phyloP scores from a whole-genome alignment of 2,888 invertebrate genomes.

The Emmelina monodactyla region DNA sequence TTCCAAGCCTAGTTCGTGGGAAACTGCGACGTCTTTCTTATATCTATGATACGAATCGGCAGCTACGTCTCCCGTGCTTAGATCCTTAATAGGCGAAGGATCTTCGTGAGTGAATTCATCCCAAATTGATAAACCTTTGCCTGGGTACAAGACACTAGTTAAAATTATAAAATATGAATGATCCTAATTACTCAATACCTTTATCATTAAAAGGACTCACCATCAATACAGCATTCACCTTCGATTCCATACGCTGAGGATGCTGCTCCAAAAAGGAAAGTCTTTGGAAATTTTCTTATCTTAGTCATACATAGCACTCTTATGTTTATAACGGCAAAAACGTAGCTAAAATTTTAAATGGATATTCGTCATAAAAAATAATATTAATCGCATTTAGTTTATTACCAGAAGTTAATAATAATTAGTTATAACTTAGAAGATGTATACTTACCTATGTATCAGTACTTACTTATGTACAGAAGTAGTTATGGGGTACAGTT shows the following conservation, averaged over 20 bases:
- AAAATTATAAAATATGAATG: conserved; percentile 6
- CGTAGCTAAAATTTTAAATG: too few species aligned
- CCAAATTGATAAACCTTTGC: conserved; percentile 68
- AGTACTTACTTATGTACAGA: too few species aligned
- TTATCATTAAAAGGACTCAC: conserved; percentile 27
- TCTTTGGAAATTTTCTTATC: conserved; percentile 28
- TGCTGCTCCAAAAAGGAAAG: conserved; percentile 39
- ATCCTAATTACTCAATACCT: too few species aligned
- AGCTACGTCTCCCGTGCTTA: conserved; percentile 63
- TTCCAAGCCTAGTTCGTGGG: conserved; percentile 47
- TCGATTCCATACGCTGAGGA: conserved; percentile 66
- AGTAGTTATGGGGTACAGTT: too few species aligned
- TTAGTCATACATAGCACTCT: conserved; percentile 20
- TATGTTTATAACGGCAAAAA: too few species aligned
- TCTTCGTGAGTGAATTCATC: conserved; percentile 37
- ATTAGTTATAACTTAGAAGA: too few species aligned
- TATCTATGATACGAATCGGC: conserved; percentile 72
- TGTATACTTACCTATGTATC: too few species aligned
- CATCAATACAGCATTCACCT: conserved; percentile 62
- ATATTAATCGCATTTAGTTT: too few species aligned
- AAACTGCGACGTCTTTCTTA: conserved; percentile 52
- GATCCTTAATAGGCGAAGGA: conserved; percentile 28
- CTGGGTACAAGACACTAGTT: too few species aligned
- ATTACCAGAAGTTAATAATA: too few species aligned
- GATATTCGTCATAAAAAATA: too few species aligned